Conservation (phyloP, 2,888 invertebrate genomes). For the Sesamia inferens region DNA sequence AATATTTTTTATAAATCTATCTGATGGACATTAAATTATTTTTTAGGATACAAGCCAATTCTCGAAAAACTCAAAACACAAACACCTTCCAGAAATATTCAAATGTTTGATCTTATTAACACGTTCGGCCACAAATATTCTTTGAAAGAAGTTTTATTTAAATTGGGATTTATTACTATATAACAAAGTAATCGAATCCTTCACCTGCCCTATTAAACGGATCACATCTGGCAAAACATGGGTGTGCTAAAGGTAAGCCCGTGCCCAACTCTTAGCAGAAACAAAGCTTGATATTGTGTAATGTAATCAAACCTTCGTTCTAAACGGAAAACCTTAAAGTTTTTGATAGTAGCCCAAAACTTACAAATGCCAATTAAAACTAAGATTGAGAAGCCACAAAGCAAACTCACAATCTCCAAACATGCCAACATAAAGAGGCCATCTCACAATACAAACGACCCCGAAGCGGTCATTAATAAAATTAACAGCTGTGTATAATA, state of each 20-base stretch:
- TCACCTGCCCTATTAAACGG: no score
- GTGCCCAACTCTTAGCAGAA: neutral
- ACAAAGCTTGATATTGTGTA: neutral
- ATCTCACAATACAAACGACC: slow-evolving; percentile 31
- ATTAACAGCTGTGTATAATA: slow-evolving; percentile 47
- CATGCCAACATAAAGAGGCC: slow-evolving; percentile 4
- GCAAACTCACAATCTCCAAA: slow-evolving; percentile 28
- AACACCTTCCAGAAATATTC: neutral
- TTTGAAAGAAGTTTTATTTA: neutral
- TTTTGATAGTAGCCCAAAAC: neutral
- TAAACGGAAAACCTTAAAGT: neutral
- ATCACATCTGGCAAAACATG: no score
- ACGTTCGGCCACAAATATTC: neutral
- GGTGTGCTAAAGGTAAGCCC: no score
- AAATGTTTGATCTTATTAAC: neutral
- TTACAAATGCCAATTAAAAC: slow-evolving; percentile 4
- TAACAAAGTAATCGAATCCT: no score
- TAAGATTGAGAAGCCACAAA: slow-evolving; percentile 11
- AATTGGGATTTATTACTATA: neutral
- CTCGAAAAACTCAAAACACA: no score
- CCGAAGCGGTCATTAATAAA: slow-evolving; percentile 57
- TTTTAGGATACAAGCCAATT: no score
- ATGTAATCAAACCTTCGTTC: neutral
- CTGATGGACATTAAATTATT: no score
- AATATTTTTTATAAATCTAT: no score